Evolutionary conservation across 2,113 vertebrate genomes (phyloP), one percentile per base, ranked within the genome.

Genomic region (Sisor rabdophorus): DNA sequence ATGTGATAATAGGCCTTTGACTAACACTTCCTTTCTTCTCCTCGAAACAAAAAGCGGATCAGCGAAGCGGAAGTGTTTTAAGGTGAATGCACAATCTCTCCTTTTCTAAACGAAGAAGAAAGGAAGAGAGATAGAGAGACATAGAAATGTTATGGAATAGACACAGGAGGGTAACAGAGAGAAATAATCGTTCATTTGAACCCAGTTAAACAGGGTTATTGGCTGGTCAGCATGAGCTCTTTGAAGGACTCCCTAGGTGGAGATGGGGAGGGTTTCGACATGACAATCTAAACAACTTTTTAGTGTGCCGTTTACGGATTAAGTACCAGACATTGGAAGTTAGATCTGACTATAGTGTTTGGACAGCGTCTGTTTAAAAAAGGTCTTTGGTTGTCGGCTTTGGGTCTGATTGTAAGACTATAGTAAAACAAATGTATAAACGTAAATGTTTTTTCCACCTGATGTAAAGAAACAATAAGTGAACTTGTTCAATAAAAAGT

Each of bases 161-260:
- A 77, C 44, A 32, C 55, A 69, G 73, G 73, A 72, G 73, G 77
- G 53, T 61, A 73, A 53, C 36, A 50, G 55, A 50, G 52, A 40
- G 48, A 56, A 52, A 75, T 73, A 72, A 71, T 75, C 44, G 40
- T 58, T 76, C 74, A 60, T 81, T 83, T 81, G 79, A 78, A 73
- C 56, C 22, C 50, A 50, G 72, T 54, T 77, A 74, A 83, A 71
- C 79, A 75, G 55, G 40, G 68, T 40, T 72, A 83, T 74, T 78
- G 81, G 76, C 56, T 64, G 71, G 77, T 77, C 84, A 85, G 79
- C 79, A 53, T 77, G 84, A 52, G 76, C 71, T 58, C 79, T 70
- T 80, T 78, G 75, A 67, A 63, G 63, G 61, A 17, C 47, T 52
- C 47, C 36, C 50, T 63, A n/a, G 52, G 36, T 26, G 73, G 30